Conservation (phyloP, 2,113 vertebrate species). For the Zootoca vivipara region DNA sequence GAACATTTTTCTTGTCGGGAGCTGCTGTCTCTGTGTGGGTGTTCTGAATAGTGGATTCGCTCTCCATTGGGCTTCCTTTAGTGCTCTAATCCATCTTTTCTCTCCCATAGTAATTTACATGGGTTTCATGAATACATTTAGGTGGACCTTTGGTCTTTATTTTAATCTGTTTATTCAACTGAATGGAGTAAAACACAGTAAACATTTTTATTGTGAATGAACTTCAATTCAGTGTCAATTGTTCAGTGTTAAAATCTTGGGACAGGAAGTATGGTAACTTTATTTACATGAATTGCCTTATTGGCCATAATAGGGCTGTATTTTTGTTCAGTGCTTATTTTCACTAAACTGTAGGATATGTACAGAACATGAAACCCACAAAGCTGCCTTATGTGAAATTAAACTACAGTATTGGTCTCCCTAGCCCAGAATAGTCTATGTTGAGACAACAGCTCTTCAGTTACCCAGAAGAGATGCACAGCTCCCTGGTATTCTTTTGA, state of each 20-base stretch:
- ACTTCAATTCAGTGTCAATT: background rate
- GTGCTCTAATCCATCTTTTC: conserved; percentile 53
- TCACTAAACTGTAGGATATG: background rate
- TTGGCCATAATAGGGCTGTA: background rate
- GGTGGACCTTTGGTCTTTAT: conserved; percentile 45
- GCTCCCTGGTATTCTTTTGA: background rate
- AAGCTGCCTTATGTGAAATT: background rate
- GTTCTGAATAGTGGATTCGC: conserved; percentile 73
- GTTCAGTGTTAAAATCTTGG: background rate
- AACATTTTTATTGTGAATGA: background rate
- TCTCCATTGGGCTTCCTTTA: conserved; percentile 69
- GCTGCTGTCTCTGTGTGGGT: conserved; percentile 76
- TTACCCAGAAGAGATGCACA: background rate
- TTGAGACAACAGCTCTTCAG: background rate
- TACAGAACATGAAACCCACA: background rate
- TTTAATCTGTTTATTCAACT: conserved; percentile 21
- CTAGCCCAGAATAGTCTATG: background rate
- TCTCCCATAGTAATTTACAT: conserved; percentile 41
- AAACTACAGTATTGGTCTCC: background rate
- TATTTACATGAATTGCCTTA: background rate
- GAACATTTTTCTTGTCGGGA: conserved; percentile 74
- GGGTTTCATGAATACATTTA: conserved; percentile 7
- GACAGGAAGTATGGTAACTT: background rate
- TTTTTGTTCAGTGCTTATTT: background rate
- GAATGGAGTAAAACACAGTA: background rate